Conservation (phyloP, 1,140 invertebrate species). For the Lutraria rhynchaena region DNA sequence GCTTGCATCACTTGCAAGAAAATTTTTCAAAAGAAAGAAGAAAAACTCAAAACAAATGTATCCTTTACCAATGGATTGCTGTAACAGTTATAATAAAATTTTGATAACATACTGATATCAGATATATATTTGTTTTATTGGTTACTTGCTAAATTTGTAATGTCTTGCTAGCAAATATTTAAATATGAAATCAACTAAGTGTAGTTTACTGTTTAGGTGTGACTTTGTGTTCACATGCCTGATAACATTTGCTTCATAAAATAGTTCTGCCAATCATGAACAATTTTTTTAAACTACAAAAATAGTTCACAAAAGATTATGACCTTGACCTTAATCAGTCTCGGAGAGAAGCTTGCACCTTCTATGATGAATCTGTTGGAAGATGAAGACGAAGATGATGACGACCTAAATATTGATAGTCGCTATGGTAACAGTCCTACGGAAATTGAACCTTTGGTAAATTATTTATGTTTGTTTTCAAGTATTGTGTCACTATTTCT, state of each 20-base stretch:
- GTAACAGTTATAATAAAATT: neutral
- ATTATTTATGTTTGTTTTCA: neutral
- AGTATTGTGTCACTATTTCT: too few relatives aligned
- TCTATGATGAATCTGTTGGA: constrained; percentile 74
- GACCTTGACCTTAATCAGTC: constrained; percentile 44
- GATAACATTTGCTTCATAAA: too few relatives aligned
- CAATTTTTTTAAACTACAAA: neutral
- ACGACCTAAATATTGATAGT: constrained; percentile 41
- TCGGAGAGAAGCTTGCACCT: constrained; percentile 69
- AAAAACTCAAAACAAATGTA: constrained; percentile 73
- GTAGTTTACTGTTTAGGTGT: too few relatives aligned
- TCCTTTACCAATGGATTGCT: constrained; percentile 64
- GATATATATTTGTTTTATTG: too few relatives aligned
- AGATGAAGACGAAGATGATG: constrained; percentile 69
- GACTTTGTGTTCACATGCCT: too few relatives aligned
- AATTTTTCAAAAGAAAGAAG: constrained; percentile 72
- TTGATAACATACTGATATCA: neutral
- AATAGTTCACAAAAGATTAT: too few relatives aligned
- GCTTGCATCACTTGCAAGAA: constrained; percentile 71
- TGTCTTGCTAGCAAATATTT: neutral
- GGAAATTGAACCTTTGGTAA: constrained; percentile 60
- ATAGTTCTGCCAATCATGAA: too few relatives aligned
- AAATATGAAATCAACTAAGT: neutral
- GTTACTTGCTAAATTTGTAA: neutral
- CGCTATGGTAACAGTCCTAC: constrained; percentile 49